Evolutionary conservation across 2,888 invertebrate species (phyloP).

Genomic region (Ellobium chinense): DNA sequence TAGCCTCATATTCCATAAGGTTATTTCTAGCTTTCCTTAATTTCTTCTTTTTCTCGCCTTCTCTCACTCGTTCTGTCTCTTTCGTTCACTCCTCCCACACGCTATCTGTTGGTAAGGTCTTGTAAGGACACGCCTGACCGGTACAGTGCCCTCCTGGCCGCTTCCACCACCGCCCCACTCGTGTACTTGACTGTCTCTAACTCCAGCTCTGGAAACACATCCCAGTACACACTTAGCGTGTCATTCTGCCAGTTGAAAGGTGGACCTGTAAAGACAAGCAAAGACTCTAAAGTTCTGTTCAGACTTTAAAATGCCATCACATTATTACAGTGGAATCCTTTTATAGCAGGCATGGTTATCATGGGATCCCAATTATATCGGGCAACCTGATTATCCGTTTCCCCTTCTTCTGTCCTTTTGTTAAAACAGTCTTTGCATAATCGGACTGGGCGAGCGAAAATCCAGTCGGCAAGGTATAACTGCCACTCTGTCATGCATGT

Average conservation of each 20-base stretch:
- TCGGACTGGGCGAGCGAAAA: too few relatives aligned
- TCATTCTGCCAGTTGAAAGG: conserved; percentile 54
- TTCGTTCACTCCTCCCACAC: not conserved
- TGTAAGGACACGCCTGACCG: conserved; percentile 51
- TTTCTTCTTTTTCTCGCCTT: conserved; percentile 11
- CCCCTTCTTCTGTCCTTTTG: too few relatives aligned
- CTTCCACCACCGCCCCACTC: conserved; percentile 52
- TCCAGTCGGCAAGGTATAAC: too few relatives aligned
- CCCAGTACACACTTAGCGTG: conserved; percentile 55
- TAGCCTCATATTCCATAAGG: not conserved
- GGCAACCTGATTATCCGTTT: too few relatives aligned
- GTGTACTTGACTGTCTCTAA: conserved; percentile 56
- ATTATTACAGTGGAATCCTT: too few relatives aligned
- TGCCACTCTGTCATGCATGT: too few relatives aligned
- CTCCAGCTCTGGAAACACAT: conserved; percentile 54
- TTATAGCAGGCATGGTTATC: too few relatives aligned
- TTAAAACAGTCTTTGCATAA: too few relatives aligned
- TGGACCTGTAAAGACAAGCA: conserved; percentile 30
- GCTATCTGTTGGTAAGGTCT: conserved; percentile 31
- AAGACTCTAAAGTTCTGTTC: too few relatives aligned
- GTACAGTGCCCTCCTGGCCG: conserved; percentile 48
- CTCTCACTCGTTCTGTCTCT: not conserved
- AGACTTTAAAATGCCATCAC: too few relatives aligned
- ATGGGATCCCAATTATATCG: too few relatives aligned
- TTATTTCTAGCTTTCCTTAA: too few relatives aligned